Conservation (phyloP, 1,140 invertebrate genomes). For the Penaeus vannamei region DNA sequence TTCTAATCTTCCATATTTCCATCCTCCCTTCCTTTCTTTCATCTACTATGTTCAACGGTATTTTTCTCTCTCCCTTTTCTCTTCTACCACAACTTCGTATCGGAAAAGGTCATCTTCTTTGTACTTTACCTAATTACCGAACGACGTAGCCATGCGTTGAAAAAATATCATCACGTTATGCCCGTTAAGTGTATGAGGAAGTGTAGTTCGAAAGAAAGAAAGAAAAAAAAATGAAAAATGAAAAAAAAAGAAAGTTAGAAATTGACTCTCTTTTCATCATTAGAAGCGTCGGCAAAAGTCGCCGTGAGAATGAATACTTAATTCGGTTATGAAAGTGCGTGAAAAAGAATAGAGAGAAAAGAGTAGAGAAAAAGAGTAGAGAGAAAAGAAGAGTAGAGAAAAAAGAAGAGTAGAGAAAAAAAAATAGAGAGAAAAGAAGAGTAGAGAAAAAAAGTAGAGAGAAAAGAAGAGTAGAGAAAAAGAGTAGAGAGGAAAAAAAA, state of each 20-base stretch:
- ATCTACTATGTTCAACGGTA: background rate
- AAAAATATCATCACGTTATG: too few relatives aligned
- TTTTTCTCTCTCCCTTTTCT: background rate
- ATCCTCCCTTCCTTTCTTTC: background rate
- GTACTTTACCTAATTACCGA: too few relatives aligned
- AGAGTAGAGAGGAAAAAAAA: background rate
- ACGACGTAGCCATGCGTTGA: too few relatives aligned
- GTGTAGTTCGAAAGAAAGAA: too few relatives aligned
- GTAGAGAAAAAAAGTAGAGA: background rate
- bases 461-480: conserved; percentile 10
- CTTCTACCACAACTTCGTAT: background rate
- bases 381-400: background rate
- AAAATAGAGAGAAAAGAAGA: background rate
- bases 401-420: background rate
- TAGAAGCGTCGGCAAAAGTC: background rate
- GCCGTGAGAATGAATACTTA: background rate
- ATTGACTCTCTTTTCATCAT: background rate
- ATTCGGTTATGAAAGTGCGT: background rate
- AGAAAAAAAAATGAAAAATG: too few relatives aligned
- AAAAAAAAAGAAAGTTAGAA: background rate
- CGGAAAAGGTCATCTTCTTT: background rate
- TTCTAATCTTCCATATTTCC: background rate
- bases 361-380: background rate
- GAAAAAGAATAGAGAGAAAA: background rate
- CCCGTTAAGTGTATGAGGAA: too few relatives aligned